Conservation (phyloP, 2,888 invertebrate genomes). For the Cryptocephalus moraei region DNA sequence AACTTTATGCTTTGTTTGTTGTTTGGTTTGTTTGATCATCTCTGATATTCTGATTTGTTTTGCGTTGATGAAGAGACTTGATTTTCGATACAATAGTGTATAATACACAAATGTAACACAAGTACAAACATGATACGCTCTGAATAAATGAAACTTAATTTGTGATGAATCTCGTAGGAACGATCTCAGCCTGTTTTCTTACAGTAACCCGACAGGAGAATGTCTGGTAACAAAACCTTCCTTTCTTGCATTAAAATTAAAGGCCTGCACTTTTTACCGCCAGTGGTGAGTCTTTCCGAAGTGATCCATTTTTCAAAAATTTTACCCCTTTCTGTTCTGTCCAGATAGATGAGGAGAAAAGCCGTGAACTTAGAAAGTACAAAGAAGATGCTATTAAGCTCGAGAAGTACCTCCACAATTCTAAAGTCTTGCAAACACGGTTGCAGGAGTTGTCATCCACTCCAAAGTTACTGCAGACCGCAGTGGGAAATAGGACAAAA, state of each 20-base stretch:
- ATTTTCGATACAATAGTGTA: too few species aligned
- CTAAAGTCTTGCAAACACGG: slow-evolving; percentile 35
- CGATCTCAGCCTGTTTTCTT: too few species aligned
- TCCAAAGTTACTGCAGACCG: slow-evolving; percentile 8
- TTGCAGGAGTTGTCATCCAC: slow-evolving; percentile 19
- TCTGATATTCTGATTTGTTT: too few species aligned
- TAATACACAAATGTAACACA: too few species aligned
- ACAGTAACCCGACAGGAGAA: too few species aligned
- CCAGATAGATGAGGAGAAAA: slow-evolving; percentile 54
- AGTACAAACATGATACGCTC: too few species aligned
- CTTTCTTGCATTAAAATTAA: slow-evolving; percentile 63
- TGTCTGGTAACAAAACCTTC: slow-evolving; percentile 33
- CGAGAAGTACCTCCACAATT: slow-evolving; percentile 46
- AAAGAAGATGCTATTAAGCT: slow-evolving; percentile 55
- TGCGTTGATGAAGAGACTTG: too few species aligned
- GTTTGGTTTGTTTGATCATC: too few species aligned
- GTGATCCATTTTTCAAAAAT: background rate
- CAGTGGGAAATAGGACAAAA: background rate
- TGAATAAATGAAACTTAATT: too few species aligned
- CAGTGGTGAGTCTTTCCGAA: slow-evolving; percentile 49
- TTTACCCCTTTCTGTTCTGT: slow-evolving; percentile 23
- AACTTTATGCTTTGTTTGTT: too few species aligned
- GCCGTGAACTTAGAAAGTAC: slow-evolving; percentile 56
- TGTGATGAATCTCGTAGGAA: too few species aligned
- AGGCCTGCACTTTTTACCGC: slow-evolving; percentile 64